Base-by-base conservation (phyloP, 2,888 invertebrate species). In the Tenodera sinensis region DNA sequence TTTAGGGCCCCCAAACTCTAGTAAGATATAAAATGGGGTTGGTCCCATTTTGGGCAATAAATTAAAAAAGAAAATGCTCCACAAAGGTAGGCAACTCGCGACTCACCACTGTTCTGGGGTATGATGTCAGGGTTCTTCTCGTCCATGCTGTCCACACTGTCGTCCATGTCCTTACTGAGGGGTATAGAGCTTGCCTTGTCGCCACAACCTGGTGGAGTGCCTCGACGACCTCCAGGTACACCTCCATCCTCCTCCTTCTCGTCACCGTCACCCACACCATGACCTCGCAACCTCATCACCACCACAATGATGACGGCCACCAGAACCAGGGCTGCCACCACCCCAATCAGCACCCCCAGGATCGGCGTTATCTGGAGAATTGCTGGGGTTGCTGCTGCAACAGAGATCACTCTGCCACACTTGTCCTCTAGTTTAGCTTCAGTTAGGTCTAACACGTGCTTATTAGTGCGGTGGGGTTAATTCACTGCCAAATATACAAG, bases 71-170 rank as follows among this genome's bases (percentile, higher is more conserved):
- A n/a, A n/a, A n/a, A n/a, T n/a, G n/a, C n/a, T n/a, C n/a, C n/a
- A n/a, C n/a, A n/a, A n/a, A n/a, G n/a, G n/a, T n/a, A n/a, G n/a
- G n/a, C n/a, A n/a, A n/a, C n/a, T n/a, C n/a, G 42, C 3, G 2
- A 34, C 90, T 83, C 94, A 91, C 93, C 94, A 92, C 94, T 94
- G 91, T 94, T 94, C 91, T 94, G 94, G 88, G 95, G 95, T 90
- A 95, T 95, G 90, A 95, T 94, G 91, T 95, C 95, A 4, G 95
- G 95, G 92, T 95, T 95, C 92, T 95, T 95, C 91, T 95, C 95
- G 91, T 95, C 95, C 90, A 94, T 92, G 91, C 94, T 94, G 90
- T 94, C 94, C 28, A 94, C 92, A 91, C 93, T 94, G 91, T 94
- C 94, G 91, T 94, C 94, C 88, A 94, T 92, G 90, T 94, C 94